Base-by-base conservation (phyloP, 2,888 invertebrate genomes). In the Pandemis heparana region DNA sequence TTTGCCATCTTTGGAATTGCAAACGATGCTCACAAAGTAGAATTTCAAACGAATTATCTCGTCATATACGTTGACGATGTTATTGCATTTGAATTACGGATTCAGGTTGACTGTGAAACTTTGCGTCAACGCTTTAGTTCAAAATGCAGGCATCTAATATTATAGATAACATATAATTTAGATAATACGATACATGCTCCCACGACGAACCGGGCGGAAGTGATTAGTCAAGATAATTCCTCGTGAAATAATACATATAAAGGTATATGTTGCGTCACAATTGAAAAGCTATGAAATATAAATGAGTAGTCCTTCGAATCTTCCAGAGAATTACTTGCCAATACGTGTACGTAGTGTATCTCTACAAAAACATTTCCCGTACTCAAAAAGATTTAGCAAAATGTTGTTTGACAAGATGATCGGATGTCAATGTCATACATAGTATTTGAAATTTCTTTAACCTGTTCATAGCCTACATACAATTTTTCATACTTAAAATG, bases 211-310 rank as follows among this genome's bases (percentile, higher is more conserved):
- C 53, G 63, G 56, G 67, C 18, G 72, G 72, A 72, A 72, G 72
- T 38, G 63, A 73, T 68, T 68, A 68, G 72, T 68, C 72, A 68
- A 73, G 72, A 68, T 73, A 66, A 71, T 73, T 63, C 48, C 48
- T 63, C 68, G 67, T 56, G 68, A 68, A 73, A 53, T 62, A 62
- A 70, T 68, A 63, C 66, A n/a, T 53, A 56, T 59, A 46, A 39
- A 32, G 16, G 43, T 39, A 48, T 72, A 72, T 46, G 48, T 32
- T 14, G n/a, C 61, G n/a, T 38, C 7, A n/a, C 1, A 60, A n/a
- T 32, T 32, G 23, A 32, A 32, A 43, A 41, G 43, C 12, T 48
- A 46, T 16, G 38, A 32, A 32, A 32, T 10, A 59, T 23, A 12
- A 62, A 46, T 46, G n/a, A 46, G 48, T 48, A 9, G 56, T 23